Evolutionary conservation across 1,140 invertebrate species (phyloP).

Genomic region (Mercenaria mercenaria): DNA sequence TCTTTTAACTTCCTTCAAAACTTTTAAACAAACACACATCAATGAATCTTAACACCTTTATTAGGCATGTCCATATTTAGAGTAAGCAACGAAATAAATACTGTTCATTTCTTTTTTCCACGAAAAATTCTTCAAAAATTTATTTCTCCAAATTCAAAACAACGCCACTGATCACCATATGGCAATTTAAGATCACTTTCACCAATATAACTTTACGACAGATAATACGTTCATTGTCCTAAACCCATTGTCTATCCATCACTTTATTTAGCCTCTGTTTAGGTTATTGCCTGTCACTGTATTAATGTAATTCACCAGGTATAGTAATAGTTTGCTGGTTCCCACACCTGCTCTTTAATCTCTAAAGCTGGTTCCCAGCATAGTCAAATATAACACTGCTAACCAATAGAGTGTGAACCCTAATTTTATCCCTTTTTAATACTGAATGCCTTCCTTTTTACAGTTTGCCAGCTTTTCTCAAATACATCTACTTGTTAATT

Average conservation of each 20-base stretch:
- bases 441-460: neutral
- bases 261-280: constrained; percentile 19
- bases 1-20: too few relatives aligned
- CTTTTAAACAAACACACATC: neutral
- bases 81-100: too few relatives aligned
- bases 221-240: constrained; percentile 60
- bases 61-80: neutral
- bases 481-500: neutral
- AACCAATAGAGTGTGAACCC: neutral
- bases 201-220: neutral
- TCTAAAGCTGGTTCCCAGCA: constrained; percentile 11
- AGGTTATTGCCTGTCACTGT: constrained; percentile 40
- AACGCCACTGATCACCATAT: neutral
- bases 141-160: neutral
- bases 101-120: neutral
- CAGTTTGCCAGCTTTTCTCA: neutral
- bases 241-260: constrained; percentile 51
- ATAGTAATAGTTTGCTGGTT: constrained; percentile 28
- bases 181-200: constrained; percentile 33
- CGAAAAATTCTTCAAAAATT: neutral
- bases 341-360: constrained; percentile 46
- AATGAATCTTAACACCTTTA: neutral
- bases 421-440: neutral
- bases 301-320: constrained; percentile 58
- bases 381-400: neutral